Evolutionary conservation across 2,888 invertebrate genomes (phyloP), one percentile per base, ranked within the genome.

Genomic region (Rhaphigaster nebulosa): DNA sequence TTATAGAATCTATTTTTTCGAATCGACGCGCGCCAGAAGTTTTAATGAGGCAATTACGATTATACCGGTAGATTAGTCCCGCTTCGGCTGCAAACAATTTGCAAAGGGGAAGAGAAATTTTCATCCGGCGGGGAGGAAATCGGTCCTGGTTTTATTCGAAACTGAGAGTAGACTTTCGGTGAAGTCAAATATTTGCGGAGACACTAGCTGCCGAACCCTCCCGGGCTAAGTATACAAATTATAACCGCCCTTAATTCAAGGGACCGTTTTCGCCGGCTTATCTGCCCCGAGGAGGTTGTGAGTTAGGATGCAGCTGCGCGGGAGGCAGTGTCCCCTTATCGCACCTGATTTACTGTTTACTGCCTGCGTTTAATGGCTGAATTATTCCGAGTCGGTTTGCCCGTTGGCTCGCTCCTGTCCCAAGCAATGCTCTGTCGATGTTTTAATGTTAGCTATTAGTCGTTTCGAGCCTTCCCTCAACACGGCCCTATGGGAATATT

Each of bases 301-400:
- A 80, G 80, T 41, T 41, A 41, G 80, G 45, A 20, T 20, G 38
- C 38, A 80, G 80, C 80, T 38, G 38, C 41, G 60, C 15, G 88
- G n/a, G 10, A 12, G 20, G n/a, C 87, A 50, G 26, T 50, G 38
- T 50, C 88, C 88, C 88, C 88, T 88, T 88, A 88, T 88, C 88
- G 50, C 56, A 26, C 23, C 88, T 88, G 88, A 88, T 88, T 88
- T 88, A 88, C 38, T 38, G 88, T 60, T 88, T 88, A 88, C 88
- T 88, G 88, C 88, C 88, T 88, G 88, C 88, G 60, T 60, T 88
- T 88, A 88, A 88, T 88, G 54, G 88, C 88, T 88, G 60, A 88
- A 88, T 88, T 88, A 88, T 88, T 88, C 88, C 34, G 38, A 54
- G 4, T 13, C 60, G 45, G 50, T 54, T 80, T 80, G 80, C 80